Conservation (phyloP, 2,113 vertebrate genomes). For the Lichenostomus cassidix region DNA sequence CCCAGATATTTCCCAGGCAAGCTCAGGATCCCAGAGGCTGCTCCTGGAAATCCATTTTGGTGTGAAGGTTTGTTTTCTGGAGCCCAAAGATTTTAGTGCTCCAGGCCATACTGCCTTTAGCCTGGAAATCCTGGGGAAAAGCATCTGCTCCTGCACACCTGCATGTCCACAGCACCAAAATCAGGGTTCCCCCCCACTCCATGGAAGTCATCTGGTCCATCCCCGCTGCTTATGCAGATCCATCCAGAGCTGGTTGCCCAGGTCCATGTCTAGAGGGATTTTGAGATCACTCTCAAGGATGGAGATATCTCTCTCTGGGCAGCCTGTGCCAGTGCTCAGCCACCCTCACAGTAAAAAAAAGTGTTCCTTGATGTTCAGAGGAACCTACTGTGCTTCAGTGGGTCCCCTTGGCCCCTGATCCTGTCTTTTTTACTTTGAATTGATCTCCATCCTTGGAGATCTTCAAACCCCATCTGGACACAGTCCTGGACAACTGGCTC, state of each 20-base stretch:
- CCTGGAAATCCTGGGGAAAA: neutral
- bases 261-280: neutral
- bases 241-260: neutral
- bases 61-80: neutral
- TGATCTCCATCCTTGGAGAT: neutral
- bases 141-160: neutral
- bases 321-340: neutral
- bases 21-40: neutral
- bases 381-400: neutral
- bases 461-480: neutral
- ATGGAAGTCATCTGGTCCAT: neutral
- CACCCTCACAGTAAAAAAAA: neutral
- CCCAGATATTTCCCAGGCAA: neutral
- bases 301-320: neutral
- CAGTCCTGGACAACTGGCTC: no score
- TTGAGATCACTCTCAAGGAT: neutral
- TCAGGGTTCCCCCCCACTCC: neutral
- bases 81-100: neutral
- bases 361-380: neutral
- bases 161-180: neutral
- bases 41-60: neutral
- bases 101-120: neutral
- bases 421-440: neutral
- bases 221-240: neutral
- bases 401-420: neutral